A percentile compares a stretch with the other conserved stretches of the same genome.
Evolutionary conservation across 2,797 vertebrate species (phyloP).

Genomic region (Thalassophryne amazonica): DNA sequence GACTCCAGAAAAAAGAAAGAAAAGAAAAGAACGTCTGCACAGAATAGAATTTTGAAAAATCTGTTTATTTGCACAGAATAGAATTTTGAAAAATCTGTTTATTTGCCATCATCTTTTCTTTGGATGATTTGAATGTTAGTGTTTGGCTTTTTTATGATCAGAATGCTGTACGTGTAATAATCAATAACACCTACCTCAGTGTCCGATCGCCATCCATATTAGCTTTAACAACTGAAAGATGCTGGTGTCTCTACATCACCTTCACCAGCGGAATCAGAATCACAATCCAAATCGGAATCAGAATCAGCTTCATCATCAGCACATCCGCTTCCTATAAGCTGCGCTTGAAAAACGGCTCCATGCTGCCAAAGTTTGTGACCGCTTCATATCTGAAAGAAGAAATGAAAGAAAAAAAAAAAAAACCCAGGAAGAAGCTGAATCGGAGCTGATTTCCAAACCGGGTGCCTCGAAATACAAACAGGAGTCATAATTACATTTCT

Average conservation of each 20-base stretch:
- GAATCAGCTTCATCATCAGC: no score
- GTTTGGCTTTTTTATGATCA: conserved; percentile 57
- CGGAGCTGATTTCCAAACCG: no score
- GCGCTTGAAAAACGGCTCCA: no score
- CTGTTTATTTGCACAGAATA: conserved; percentile 11
- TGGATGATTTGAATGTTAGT: conserved; percentile 40
- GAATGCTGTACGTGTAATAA: conserved; percentile 68
- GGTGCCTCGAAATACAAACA: no score
- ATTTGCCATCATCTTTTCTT: conserved; percentile 17
- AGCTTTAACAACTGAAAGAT: conserved; percentile 48
- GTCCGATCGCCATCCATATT: conserved; percentile 50
- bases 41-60: neutral
- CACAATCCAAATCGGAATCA: no score
- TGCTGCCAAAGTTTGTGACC: no score
- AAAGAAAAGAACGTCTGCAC: conserved; percentile 29
- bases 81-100: neutral
- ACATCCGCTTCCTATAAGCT: no score
- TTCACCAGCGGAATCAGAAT: no score
- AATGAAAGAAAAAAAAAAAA: no score
- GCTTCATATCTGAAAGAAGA: no score
- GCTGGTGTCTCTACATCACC: neutral
- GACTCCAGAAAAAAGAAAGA: neutral
- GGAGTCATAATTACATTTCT: no score
- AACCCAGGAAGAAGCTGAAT: no score
- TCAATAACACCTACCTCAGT: conserved; percentile 77